Base-by-base conservation (phyloP, 2,113 vertebrate species). In the Pachycephala philippinensis region DNA sequence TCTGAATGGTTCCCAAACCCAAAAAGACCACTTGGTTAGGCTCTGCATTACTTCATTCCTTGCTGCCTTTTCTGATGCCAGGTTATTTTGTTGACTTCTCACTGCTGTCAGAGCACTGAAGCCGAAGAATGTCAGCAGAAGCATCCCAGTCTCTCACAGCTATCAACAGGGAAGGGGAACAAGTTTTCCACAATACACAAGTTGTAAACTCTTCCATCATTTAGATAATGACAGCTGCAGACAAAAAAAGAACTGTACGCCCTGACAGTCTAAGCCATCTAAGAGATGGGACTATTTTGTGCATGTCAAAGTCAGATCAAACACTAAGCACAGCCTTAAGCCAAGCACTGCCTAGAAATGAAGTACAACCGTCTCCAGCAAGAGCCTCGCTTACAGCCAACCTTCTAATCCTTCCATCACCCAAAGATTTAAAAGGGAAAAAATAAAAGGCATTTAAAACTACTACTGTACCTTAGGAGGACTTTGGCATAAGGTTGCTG, bases 211-310 rank as follows among this genome's bases (percentile, higher is more conserved):
- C 66, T 64, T 87, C 88, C 71, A 92, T 97, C 90, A 69, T 59
- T 92, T 70, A 86, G 45, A 59, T 30, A 69, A 93, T 85, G 90
- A 94, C 96, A 97, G 85, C 63, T 86, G 68, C 71, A 93, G 92
- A 86, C 75, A 88, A 65, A 94, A 90, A 83, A 91, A 90, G 44
- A 91, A 82, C 78, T 40, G 33, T 39, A 80, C 0, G 0, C 39
- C 66, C 52, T 1, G 3, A 24, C 30, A 61, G 42, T 11, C 66
- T 59, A 83, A 87, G 54, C 45, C 84, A 83, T 33, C 53, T 57
- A 50, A 90, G 47, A 88, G 70, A 63, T 30, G 59, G 50, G 50
- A 72, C 50, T 65, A 24, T 54, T 82, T 54, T 65, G 84, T 61
- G n/a, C 69, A 19, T 8, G 57, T 49, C 75, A 49, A 88, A 95